phyloP scores from a whole-genome alignment of 2,888 invertebrate genomes.

The Capitulum mitella region DNA sequence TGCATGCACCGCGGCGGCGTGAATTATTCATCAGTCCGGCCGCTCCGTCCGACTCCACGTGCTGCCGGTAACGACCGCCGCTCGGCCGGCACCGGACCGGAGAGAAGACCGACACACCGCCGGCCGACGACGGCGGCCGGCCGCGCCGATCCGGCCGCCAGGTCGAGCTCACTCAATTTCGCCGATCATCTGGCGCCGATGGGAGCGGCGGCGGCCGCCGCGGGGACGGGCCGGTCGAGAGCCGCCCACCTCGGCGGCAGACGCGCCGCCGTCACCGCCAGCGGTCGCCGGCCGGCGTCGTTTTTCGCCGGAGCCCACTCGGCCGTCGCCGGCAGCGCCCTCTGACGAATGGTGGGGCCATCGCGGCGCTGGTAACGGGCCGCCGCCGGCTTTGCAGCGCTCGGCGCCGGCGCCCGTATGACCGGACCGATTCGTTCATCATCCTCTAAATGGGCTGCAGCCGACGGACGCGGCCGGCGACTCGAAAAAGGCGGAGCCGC shows the following conservation, averaged over 20 bases:
- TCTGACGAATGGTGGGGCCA: background rate
- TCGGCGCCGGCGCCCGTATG: background rate
- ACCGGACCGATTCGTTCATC: constrained; percentile 1
- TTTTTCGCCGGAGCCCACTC: background rate
- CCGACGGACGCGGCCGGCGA: constrained; percentile 1
- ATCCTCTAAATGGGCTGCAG: background rate
- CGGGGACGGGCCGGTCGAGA: background rate
- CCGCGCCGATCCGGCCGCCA: background rate
- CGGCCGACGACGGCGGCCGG: background rate
- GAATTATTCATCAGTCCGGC: constrained; percentile 1
- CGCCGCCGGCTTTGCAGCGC: background rate
- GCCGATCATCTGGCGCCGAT: background rate
- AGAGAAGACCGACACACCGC: background rate
- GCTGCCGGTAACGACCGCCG: too few species aligned
- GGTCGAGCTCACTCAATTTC: background rate
- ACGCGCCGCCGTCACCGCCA: background rate
- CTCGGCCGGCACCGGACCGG: too few species aligned
- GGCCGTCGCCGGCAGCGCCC: background rate
- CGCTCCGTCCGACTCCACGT: too few species aligned
- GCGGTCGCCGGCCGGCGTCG: background rate
- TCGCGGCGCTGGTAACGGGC: background rate
- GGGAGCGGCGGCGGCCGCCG: background rate
- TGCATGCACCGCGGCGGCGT: background rate
- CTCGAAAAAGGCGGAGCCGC: constrained; percentile 14
- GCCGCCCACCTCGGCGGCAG: too few species aligned